These are phyloP conservation scores for Cyanoliseus patagonus DNA, from an alignment of 2,113 vertebrate species.

Conservation along the genomic window DNA sequence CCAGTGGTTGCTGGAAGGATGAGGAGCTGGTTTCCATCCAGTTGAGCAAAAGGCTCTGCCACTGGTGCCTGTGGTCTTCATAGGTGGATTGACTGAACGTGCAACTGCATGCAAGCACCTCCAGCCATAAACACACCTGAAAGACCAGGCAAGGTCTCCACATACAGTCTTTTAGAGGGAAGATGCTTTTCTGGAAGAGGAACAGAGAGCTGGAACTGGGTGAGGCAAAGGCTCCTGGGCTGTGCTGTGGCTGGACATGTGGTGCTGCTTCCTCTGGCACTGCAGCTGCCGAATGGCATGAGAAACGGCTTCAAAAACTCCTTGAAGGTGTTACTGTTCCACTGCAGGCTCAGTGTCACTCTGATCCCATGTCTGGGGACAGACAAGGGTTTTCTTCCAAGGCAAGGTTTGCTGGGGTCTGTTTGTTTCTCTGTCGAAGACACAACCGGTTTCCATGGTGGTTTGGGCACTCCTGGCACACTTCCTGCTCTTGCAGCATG, in stretches of 20 bases:
- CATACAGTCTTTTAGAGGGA: background rate
- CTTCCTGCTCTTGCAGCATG: background rate
- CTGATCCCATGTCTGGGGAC: background rate
- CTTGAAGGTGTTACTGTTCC: background rate
- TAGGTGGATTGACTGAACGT: accelerated
- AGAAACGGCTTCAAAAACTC: background rate
- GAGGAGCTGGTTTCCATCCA: background rate
- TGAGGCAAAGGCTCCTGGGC: background rate
- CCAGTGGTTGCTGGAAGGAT: background rate
- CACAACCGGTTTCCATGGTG: background rate
- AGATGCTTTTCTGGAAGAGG: background rate
- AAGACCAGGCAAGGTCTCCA: background rate
- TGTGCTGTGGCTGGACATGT: background rate
- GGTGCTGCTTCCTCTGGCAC: background rate
- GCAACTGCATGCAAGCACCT: background rate
- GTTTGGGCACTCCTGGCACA: background rate
- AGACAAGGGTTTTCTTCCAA: background rate
- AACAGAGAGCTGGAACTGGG: background rate
- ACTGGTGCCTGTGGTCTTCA: background rate
- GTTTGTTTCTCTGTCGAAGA: background rate
- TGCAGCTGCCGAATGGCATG: background rate
- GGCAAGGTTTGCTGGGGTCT: background rate
- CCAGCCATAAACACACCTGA: background rate
- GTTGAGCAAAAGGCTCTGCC: background rate
- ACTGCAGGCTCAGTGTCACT: background rate